These are phyloP conservation scores for Bagarius yarrelli DNA, from an alignment of 2,113 vertebrate genomes.

Conservation along the genomic window DNA sequence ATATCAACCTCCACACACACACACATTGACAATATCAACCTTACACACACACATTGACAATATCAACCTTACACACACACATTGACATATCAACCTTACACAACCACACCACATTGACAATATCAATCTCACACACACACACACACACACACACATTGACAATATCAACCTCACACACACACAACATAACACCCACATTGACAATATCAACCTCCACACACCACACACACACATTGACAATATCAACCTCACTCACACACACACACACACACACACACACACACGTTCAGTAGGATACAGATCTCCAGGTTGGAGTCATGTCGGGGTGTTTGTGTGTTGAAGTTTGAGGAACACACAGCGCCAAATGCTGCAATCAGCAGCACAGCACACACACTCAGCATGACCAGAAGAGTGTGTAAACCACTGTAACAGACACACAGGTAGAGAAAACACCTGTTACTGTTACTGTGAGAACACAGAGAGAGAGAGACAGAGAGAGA, in stretches of 20 bases:
- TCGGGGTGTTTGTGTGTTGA: slow-evolving; percentile 68
- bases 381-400: slow-evolving; percentile 68
- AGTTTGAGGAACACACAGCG: slow-evolving; percentile 62
- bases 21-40: neutral
- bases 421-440: slow-evolving; percentile 15
- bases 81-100: too few species aligned
- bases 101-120: neutral
- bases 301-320: slow-evolving; percentile 88
- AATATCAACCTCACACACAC: too few species aligned
- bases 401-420: slow-evolving; percentile 70
- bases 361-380: slow-evolving; percentile 69
- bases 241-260: neutral
- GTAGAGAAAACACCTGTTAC: too few species aligned
- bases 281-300: slow-evolving; percentile 82
- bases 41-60: slow-evolving; percentile 12
- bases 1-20: slow-evolving; percentile 15
- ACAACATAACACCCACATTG: neutral
- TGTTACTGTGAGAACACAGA: too few species aligned
- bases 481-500: too few species aligned
- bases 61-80: slow-evolving; percentile 16
- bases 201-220: neutral
- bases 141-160: slow-evolving; percentile 12
- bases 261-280: slow-evolving; percentile 1
- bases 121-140: neutral
- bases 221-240: neutral